Evolutionary conservation across 2,797 vertebrate species (phyloP).

Genomic region (Zalophus californianus): DNA sequence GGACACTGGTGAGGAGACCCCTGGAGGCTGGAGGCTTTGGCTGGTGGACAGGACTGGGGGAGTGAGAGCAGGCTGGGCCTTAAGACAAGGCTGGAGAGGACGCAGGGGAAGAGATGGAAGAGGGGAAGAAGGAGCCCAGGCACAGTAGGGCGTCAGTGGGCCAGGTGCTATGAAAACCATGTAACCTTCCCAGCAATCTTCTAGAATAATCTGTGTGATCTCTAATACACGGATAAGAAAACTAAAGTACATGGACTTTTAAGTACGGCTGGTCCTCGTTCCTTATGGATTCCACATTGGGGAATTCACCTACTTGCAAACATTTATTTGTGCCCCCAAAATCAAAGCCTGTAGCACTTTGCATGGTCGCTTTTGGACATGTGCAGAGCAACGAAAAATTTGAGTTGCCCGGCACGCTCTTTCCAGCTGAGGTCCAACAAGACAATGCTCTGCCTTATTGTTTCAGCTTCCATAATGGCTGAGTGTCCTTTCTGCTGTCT

Average conservation of each 20-base stretch:
- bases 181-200: neutral
- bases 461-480: neutral
- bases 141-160: no score
- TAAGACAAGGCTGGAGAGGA: neutral
- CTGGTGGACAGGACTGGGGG: neutral
- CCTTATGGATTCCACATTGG: neutral
- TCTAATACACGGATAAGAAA: neutral
- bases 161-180: neutral
- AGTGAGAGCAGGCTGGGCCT: neutral
- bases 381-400: neutral
- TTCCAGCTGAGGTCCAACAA: neutral
- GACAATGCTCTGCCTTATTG: neutral
- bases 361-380: neutral
- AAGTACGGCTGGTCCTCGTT: neutral
- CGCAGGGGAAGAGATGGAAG: neutral
- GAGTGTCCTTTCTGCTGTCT: neutral
- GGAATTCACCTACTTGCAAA: neutral
- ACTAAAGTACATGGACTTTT: fast-evolving
- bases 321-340: neutral
- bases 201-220: neutral
- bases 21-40: no score
- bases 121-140: no score
- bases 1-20: neutral
- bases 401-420: neutral
- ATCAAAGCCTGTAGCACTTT: neutral